Conservation (phyloP, 2,113 vertebrate species). For the Sus scrofa region T2T-Sscrofa CM000825.6:83440501-83441000, state of each 20-base stretch:
- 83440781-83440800: no score
- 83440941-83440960: background rate
- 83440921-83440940: rapidly evolving
- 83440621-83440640: background rate
- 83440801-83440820: rapidly evolving
- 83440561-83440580: background rate
- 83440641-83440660: no score
- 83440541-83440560: background rate
- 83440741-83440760: background rate
- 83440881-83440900: background rate
- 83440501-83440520: background rate
- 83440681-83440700: background rate
- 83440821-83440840: background rate
- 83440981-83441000: rapidly evolving
- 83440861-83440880: rapidly evolving
- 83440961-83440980: rapidly evolving
- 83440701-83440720: no score
- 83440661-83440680: background rate
- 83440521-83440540: background rate
- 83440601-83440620: background rate
- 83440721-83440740: no score
- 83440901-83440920: no score
- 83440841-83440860: rapidly evolving
- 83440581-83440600: background rate
- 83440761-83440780: no score